Evolutionary conservation across 2,888 invertebrate species (phyloP), one percentile per base, ranked within the genome.

Genomic region (Lithophane socia): DNA sequence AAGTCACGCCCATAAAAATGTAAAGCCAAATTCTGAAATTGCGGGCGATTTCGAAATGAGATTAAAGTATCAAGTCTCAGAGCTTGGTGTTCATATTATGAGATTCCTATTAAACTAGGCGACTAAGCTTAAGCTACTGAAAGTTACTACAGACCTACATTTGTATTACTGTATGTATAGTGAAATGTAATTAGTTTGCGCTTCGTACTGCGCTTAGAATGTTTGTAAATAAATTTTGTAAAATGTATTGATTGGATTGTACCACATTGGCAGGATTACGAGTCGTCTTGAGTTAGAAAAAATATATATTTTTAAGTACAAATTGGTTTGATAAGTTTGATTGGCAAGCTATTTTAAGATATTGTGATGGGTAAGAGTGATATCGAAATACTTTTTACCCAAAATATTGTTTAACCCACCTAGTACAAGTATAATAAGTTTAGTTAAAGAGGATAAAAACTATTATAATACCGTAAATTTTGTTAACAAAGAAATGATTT

Each of bases 111-210:
- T 88, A 88, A 81, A 89, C 54, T 88, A 84, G 82, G 80, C 88
- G 83, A 56, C 47, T 89, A 88, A 83, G 90, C 89, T 90, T 91
- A 91, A 89, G 90, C 90, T 85, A 90, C 79, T 81, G 63, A 91
- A 87, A 91, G 92, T 92, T 91, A 92, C 91, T 92, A 92, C 86
- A 87, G 79, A 89, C 81, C 79, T 87, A 89, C 83, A 86, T 88
- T 83, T 77, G 84, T 89, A 87, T 86, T 90, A 87, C 86, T 76
- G 75, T 87, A 84, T 79, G 81, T 88, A 86, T 88, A 89, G 84
- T 80, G 65, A 87, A 84, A 80, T 87, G 66, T 84, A 87, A 86
- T 88, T 77, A 86, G 79, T 80, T 73, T 18, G 84, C 82, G 82
- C 82, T 76, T 82, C 75, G 16, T 85, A 86, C 52, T 54, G 77